These are phyloP conservation scores for Marcusenius ussheri DNA, from an alignment of 2,113 vertebrate species.

Conservation along the genomic window DNA sequence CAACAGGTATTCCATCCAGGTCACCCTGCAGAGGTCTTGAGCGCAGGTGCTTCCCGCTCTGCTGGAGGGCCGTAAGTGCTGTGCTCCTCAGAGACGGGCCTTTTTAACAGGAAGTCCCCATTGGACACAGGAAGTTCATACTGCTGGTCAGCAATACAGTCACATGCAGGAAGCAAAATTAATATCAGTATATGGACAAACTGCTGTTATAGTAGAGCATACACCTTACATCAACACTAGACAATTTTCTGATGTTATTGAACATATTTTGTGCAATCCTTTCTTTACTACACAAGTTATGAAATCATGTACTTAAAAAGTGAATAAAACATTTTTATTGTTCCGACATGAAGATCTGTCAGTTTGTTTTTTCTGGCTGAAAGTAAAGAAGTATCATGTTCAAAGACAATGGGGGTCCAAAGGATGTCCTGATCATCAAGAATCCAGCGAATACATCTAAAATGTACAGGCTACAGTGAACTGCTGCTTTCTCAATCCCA, in stretches of 20 bases:
- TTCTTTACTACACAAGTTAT: background rate
- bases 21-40: background rate
- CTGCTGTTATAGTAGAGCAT: background rate
- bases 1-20: background rate
- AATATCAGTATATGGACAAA: background rate
- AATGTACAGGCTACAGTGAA: background rate
- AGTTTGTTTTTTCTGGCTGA: background rate
- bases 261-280: background rate
- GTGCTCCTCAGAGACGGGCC: background rate
- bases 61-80: background rate
- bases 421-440: background rate
- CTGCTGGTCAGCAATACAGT: background rate
- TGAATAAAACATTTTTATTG: background rate
- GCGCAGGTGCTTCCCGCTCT: conserved; percentile 13
- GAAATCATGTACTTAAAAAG: background rate
- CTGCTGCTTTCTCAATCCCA: background rate
- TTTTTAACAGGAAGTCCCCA: background rate
- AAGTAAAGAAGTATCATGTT: background rate
- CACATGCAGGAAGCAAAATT: background rate
- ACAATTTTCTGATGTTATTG: background rate
- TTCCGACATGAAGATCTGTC: background rate
- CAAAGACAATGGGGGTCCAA: background rate
- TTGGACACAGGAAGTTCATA: background rate
- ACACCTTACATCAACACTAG: background rate
- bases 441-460: background rate